Evolutionary conservation across 1,140 invertebrate species (phyloP), one percentile per base, ranked within the genome.

Genomic region (Lamellibrachia luymesi): DNA sequence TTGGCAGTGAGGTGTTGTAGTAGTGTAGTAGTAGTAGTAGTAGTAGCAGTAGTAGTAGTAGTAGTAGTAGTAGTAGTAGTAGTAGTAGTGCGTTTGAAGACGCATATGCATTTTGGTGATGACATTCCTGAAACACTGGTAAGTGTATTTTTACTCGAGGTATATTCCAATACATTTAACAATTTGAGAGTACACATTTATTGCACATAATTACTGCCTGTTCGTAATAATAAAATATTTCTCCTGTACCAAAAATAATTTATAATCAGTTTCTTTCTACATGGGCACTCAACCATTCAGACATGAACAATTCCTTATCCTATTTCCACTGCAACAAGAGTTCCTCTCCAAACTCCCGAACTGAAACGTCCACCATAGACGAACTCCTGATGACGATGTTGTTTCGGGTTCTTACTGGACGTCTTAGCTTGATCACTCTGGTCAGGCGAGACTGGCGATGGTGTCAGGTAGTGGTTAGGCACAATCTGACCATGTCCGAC

Each of bases 391-490:
- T 80, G 64, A 2, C 64, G 64, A n/a, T n/a, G n/a, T 22, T 80
- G 64, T 13, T 80, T 80, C 2, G 64, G 64, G 64, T 80, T 80
- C 64, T 80, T 80, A 22, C 64, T 22, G 64, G 64, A 52, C 10
- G 51, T 80, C 17, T 51, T 98, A 98, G 25, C 98, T 98, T 0
- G 98, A 99, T 98, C 98, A 99, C 96, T n/a, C n/a, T 99, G 98
- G 38, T 98, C 98, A 0, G 98, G 98, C 8, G 98, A 98, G 93
- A 99, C 98, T 0, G 99, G 99, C 7, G 98, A 99, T 1, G 98
- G 98, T 17, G 98, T 99, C 17, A 98, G 98, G 96, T 98, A 99
- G 94, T 95, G 95, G 92, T 96, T 95, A 51, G 95, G 96, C 93
- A 96, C 96, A n/a, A n/a, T n/a, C 92, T 95, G 95, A 22, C 50